Percentiles rank a stretch among this genome's conserved stretches.
Conservation (phyloP, 1,140 invertebrate species). For the Drosophila repletoides region DNA sequence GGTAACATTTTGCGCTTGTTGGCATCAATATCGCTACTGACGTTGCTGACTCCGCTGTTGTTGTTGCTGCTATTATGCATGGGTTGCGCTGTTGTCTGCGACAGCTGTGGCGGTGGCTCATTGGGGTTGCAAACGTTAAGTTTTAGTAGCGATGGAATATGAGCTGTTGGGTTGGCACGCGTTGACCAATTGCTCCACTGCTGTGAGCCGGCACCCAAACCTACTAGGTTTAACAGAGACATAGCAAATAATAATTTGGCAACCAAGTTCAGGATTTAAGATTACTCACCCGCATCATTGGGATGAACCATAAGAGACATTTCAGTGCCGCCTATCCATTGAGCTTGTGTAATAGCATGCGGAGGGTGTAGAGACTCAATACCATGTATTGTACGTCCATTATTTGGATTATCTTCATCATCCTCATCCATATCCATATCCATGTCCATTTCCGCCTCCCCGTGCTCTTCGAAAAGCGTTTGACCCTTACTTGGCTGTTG, state of each 20-base stretch:
- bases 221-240: not conserved
- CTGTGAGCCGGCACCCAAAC: not conserved
- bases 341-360: slow-evolving; percentile 50
- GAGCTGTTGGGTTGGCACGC: slow-evolving; percentile 60
- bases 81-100: slow-evolving; percentile 20
- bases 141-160: slow-evolving; percentile 75
- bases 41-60: not conserved
- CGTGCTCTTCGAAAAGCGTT: slow-evolving; percentile 84
- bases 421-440: slow-evolving; percentile 85
- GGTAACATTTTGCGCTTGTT: slow-evolving; percentile 95
- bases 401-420: slow-evolving; percentile 84
- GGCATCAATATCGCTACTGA: slow-evolving; percentile 86
- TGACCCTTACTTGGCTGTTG: slow-evolving; percentile 7
- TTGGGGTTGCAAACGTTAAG: slow-evolving; percentile 78
- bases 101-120: slow-evolving; percentile 28
- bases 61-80: slow-evolving; percentile 10
- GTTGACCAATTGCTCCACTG: slow-evolving; percentile 56
- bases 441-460: slow-evolving; percentile 93
- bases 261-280: not conserved
- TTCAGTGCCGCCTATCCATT: slow-evolving; percentile 38
- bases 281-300: slow-evolving; percentile 27
- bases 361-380: slow-evolving; percentile 65
- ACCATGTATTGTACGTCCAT: slow-evolving; percentile 6
- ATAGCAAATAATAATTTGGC: not conserved
- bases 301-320: not conserved